Evolutionary conservation across 2,888 invertebrate genomes (phyloP), one percentile per base, ranked within the genome.

Genomic region (Rhabditoides inermis): DNA sequence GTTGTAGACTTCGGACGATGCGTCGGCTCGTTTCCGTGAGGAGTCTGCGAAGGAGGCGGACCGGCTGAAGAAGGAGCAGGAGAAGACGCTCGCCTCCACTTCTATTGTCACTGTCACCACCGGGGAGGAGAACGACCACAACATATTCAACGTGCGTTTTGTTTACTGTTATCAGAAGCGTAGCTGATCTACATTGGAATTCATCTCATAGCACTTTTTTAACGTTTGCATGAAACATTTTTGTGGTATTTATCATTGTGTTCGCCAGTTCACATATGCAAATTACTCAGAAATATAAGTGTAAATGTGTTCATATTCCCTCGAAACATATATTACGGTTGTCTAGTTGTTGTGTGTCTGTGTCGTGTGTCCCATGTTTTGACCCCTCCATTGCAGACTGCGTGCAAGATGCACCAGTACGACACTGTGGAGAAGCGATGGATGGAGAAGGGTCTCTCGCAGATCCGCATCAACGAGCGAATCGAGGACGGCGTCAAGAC

Each of bases 381-480:
- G n/a, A n/a, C n/a, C n/a, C n/a, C n/a, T n/a, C n/a, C n/a, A n/a
- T 61, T 65, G 55, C 45, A 73, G 72, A 63, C 65, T 22, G 58
- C 65, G 12, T 69, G 73, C 49, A 74, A 74, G 47, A 61, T 73
- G 25, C 68, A 65, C 60, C 58, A 62, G 5, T 73, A 64, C 58
- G 72, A 73, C 54, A 61, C 56, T 36, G 59, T 64, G 18, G 47
- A 60, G 26, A 63, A 61, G 35, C 48, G 46, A 5, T 73, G 71
- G 63, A 48, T 56, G 12, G 73, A 73, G 50, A 66, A 68, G 44
- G 73, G 73, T 5, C 48, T 68, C 26, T 63, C 63, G 37, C 45
- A 41, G 15, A 40, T 65, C 6, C 41, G 55, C 37, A 62, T 65
- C 46, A 65, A 60, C 48, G 52, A 55, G 22, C 35, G 55, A 6